Percentiles rank a stretch among this genome's conserved stretches.
phyloP scores from a whole-genome alignment of 2,797 vertebrate species.

The Sardinella longiceps region DNA sequence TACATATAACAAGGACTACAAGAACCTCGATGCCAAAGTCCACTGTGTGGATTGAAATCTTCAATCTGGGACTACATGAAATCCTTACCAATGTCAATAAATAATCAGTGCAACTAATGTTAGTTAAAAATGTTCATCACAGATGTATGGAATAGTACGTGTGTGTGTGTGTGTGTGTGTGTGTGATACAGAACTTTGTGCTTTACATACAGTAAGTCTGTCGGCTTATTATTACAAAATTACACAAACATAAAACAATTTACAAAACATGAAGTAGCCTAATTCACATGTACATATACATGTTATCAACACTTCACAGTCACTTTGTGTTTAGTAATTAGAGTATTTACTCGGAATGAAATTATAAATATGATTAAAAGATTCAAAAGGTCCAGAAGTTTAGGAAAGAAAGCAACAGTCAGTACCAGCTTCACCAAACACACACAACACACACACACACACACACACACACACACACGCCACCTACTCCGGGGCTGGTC shows the following conservation, averaged over 20 bases:
- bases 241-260: too few species aligned
- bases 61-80: background rate
- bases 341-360: background rate
- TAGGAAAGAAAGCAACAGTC: background rate
- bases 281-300: too few species aligned
- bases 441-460: background rate
- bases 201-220: too few species aligned
- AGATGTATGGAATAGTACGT: background rate
- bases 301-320: background rate
- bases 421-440: background rate
- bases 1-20: slow-evolving; percentile 64
- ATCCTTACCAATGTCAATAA: background rate
- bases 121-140: background rate
- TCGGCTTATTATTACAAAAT: too few species aligned
- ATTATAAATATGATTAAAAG: background rate
- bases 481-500: background rate
- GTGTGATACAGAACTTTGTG: background rate
- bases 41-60: slow-evolving; percentile 53
- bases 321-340: background rate
- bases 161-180: too few species aligned
- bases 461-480: slow-evolving; percentile 33
- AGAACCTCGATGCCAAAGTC: slow-evolving; percentile 59
- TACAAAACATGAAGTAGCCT: too few species aligned
- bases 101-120: background rate
- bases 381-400: background rate